phyloP scores from a whole-genome alignment of 2,797 vertebrate species.

The Gouania willdenowi region DNA sequence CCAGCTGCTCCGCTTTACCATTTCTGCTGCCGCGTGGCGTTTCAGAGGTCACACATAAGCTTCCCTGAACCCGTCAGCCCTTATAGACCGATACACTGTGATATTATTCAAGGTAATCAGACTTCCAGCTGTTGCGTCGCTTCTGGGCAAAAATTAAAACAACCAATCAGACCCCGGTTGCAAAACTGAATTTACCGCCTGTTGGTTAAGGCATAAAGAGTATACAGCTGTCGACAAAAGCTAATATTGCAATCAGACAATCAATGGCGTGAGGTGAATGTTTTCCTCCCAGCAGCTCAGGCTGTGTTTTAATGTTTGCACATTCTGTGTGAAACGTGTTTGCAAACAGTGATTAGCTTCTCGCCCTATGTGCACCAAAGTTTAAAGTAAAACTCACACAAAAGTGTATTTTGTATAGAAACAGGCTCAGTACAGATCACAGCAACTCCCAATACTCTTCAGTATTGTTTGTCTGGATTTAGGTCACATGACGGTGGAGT shows the following conservation, averaged over 20 bases:
- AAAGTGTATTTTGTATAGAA: too few relatives aligned
- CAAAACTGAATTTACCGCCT: constrained; percentile 44
- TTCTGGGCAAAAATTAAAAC: constrained; percentile 36
- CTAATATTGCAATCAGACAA: constrained; percentile 44
- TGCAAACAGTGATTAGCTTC: not conserved
- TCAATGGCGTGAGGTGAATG: constrained; percentile 36
- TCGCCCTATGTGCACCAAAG: not conserved
- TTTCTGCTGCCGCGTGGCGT: constrained; percentile 13
- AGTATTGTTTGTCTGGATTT: too few relatives aligned
- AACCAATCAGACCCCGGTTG: constrained; percentile 52
- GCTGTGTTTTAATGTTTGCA: constrained; percentile 12
- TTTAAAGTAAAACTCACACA: not conserved
- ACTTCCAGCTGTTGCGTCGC: constrained; percentile 12
- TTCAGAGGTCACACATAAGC: constrained; percentile 1
- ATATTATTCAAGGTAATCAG: constrained; percentile 32
- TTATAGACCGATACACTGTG: constrained; percentile 3
- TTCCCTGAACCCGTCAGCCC: not conserved
- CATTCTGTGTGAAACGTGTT: constrained; percentile 6
- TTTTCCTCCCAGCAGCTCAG: constrained; percentile 19
- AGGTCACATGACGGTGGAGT: too few relatives aligned
- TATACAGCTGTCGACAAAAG: constrained; percentile 40
- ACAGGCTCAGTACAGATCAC: too few relatives aligned
- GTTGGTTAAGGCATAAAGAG: constrained; percentile 32
- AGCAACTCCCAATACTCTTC: too few relatives aligned
- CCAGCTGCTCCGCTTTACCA: constrained; percentile 13